Evolutionary conservation across 2,888 invertebrate species (phyloP).

Genomic region (Oxytorus armatus): DNA sequence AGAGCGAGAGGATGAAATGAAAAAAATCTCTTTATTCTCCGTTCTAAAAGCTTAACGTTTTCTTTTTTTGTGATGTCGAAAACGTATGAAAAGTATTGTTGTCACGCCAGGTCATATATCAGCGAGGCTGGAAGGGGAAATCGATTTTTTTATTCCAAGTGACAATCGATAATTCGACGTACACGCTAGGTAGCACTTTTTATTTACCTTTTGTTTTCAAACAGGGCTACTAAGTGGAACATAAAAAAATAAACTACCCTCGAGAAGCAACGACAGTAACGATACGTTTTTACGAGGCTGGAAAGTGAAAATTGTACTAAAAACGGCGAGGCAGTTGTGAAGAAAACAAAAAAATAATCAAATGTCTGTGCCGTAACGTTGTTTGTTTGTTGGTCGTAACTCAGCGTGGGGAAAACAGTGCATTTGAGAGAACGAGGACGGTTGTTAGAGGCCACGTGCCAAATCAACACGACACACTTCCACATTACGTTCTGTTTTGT

Average conservation of each 20-base stretch:
- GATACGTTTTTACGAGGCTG: too few relatives aligned
- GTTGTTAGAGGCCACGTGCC: slow-evolving; percentile 59
- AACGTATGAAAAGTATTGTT: neutral
- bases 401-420: neutral
- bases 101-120: neutral
- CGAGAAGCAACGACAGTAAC: too few relatives aligned
- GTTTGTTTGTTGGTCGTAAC: neutral
- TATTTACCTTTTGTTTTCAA: too few relatives aligned
- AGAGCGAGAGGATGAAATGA: slow-evolving; percentile 28
- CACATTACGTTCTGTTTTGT: slow-evolving; percentile 46
- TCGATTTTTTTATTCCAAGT: slow-evolving; percentile 11
- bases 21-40: slow-evolving; percentile 4
- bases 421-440: slow-evolving; percentile 5
- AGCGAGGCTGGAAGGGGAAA: neutral
- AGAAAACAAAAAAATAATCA: neutral
- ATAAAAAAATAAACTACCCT: too few relatives aligned
- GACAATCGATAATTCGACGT: too few relatives aligned
- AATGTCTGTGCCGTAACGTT: neutral
- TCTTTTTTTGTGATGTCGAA: neutral
- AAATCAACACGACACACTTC: slow-evolving; percentile 56
- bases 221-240: too few relatives aligned
- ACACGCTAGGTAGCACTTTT: too few relatives aligned
- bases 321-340: too few relatives aligned
- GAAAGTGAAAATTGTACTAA: too few relatives aligned
- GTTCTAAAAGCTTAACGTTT: neutral